A percentile compares a stretch with the other conserved stretches of the same genome.
phyloP scores from a whole-genome alignment of 2,113 vertebrate genomes.

The Notothenia coriiceps region DNA sequence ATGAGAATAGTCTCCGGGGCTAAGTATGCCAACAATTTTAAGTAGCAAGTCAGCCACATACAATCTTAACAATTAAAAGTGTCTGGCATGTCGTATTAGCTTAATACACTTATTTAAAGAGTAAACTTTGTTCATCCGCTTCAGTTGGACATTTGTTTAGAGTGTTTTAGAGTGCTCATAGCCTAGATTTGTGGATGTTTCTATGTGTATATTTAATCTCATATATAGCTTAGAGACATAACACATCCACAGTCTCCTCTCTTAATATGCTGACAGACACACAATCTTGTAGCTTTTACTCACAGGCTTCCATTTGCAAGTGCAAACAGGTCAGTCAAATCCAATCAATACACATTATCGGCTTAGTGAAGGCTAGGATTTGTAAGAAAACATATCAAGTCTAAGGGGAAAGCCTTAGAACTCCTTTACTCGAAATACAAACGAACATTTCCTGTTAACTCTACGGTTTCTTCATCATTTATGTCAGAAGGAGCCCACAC shows the following conservation, averaged over 20 bases:
- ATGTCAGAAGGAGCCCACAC: slow-evolving; percentile 38
- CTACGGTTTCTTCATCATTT: slow-evolving; percentile 45
- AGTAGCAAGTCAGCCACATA: slow-evolving; percentile 31
- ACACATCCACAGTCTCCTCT: slow-evolving; percentile 8
- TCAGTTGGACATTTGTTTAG: background rate
- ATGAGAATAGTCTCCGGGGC: slow-evolving; percentile 54
- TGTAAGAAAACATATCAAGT: slow-evolving; percentile 59
- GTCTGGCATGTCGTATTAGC: slow-evolving; percentile 48
- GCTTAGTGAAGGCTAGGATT: slow-evolving; percentile 56
- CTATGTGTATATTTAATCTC: slow-evolving; percentile 6
- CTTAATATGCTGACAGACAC: slow-evolving; percentile 31
- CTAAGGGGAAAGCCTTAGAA: slow-evolving; percentile 60
- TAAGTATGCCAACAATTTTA: slow-evolving; percentile 57
- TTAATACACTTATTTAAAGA: slow-evolving; percentile 35
- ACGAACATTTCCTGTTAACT: slow-evolving; percentile 59
- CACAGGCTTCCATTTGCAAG: slow-evolving; percentile 58
- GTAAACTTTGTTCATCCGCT: slow-evolving; percentile 15
- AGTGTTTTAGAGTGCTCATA: background rate
- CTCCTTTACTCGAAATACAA: slow-evolving; percentile 52
- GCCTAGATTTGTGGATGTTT: slow-evolving; percentile 11
- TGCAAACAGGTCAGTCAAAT: slow-evolving; percentile 65
- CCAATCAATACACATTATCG: slow-evolving; percentile 75
- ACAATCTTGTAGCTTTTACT: slow-evolving; percentile 28
- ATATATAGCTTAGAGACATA: slow-evolving; percentile 4
- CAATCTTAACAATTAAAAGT: slow-evolving; percentile 50